Conservation (phyloP, 1,140 invertebrate species). For the Heliconius himera region DNA sequence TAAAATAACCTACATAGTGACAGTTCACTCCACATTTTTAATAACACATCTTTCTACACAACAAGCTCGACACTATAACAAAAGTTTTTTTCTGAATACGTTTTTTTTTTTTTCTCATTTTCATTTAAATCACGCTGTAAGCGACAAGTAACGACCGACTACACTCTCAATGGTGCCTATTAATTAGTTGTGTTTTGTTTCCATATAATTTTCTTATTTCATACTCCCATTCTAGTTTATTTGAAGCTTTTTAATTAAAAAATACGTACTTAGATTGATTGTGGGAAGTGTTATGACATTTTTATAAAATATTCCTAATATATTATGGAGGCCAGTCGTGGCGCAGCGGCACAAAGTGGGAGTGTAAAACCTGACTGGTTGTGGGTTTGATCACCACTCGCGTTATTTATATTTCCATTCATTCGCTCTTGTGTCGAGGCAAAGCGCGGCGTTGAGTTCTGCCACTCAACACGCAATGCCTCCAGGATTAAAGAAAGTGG, state of each 20-base stretch:
- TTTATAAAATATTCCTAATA: no score
- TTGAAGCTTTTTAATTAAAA: conserved; percentile 13
- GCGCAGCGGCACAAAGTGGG: no score
- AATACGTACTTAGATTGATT: not conserved
- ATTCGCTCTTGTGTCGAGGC: not conserved
- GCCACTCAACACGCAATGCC: no score
- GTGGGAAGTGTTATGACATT: not conserved
- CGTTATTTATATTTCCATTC: no score
- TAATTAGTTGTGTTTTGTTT: conserved; percentile 13
- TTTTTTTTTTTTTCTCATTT: not conserved
- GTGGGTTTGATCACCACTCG: no score
- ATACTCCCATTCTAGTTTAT: not conserved
- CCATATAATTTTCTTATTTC: conserved; percentile 6
- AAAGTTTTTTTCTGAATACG: not conserved
- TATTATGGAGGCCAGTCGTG: no score
- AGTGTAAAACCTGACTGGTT: no score
- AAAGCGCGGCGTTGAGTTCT: not conserved
- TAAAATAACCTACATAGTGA: not conserved
- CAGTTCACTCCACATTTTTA: conserved; percentile 1
- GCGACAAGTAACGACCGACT: conserved; percentile 1
- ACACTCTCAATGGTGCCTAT: not conserved
- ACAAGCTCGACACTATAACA: not conserved
- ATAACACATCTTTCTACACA: not conserved
- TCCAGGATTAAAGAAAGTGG: no score
- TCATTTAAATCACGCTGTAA: conserved; percentile 3